A percentile compares a stretch with the other conserved stretches of the same genome.
phyloP scores from a whole-genome alignment of 2,797 vertebrate genomes.

The Syndactyla subalaris region DNA sequence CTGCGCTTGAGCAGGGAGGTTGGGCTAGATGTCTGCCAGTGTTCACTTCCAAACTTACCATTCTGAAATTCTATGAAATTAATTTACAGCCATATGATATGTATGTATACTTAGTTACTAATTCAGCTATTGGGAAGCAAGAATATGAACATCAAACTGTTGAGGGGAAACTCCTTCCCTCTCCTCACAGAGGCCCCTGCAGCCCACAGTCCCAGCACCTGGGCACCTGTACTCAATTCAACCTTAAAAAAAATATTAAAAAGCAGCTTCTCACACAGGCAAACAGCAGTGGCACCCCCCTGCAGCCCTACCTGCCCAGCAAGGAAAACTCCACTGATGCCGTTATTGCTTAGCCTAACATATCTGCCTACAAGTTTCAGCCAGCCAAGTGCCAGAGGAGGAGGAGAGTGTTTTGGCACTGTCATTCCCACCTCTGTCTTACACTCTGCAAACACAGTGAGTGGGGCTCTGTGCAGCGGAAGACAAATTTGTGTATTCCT shows the following conservation, averaged over 20 bases:
- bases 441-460: background rate
- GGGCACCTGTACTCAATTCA: background rate
- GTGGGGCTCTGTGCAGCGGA: background rate
- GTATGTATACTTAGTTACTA: background rate
- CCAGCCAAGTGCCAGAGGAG: background rate
- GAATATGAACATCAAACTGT: background rate
- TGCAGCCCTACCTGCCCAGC: background rate
- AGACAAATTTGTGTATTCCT: background rate
- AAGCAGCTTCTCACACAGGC: background rate
- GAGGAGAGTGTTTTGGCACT: background rate
- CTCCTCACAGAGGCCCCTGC: background rate
- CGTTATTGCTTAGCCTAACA: background rate
- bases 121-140: background rate
- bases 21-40: background rate
- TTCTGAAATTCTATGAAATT: background rate
- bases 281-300: background rate
- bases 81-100: background rate
- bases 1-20: background rate
- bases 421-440: background rate
- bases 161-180: background rate
- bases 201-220: background rate
- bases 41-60: background rate
- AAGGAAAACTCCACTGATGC: background rate
- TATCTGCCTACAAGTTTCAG: rapidly evolving
- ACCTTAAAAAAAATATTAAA: background rate